A percentile compares a stretch with the other conserved stretches of the same genome.
These are phyloP conservation scores for Rhagonycha lutea DNA, from an alignment of 2,888 invertebrate species.

Conservation along the genomic window DNA sequence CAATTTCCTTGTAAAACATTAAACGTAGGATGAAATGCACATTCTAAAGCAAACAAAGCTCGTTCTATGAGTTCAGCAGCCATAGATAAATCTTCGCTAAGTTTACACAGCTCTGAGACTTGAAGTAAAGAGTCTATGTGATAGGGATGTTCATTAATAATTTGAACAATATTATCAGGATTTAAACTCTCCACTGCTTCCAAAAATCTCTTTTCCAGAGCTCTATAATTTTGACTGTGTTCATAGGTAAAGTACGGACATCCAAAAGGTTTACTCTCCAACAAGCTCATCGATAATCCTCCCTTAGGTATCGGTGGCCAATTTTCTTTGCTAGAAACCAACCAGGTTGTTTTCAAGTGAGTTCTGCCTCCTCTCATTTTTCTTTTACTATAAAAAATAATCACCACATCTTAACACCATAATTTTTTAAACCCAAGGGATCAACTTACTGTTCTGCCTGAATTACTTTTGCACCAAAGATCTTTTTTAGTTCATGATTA, in stretches of 20 bases:
- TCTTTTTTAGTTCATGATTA: conserved; percentile 78
- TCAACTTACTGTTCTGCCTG: conserved; percentile 53
- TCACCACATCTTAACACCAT: not conserved
- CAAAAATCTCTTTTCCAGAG: conserved; percentile 74
- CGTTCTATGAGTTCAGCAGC: conserved; percentile 80
- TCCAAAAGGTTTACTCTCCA: conserved; percentile 59
- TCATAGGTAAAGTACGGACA: conserved; percentile 73
- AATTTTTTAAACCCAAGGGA: not conserved
- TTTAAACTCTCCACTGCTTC: conserved; percentile 79
- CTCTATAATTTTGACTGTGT: conserved; percentile 74
- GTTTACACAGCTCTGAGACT: conserved; percentile 76
- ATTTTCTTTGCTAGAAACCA: conserved; percentile 71
- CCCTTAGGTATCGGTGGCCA: conserved; percentile 74
- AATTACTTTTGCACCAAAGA: conserved; percentile 79
- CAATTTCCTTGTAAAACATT: conserved; percentile 75
- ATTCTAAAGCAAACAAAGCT: conserved; percentile 77
- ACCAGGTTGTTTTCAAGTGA: conserved; percentile 66
- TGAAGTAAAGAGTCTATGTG: conserved; percentile 82
- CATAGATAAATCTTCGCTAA: conserved; percentile 78
- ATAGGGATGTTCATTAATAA: conserved; percentile 75
- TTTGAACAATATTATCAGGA: conserved; percentile 76
- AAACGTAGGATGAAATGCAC: conserved; percentile 79
- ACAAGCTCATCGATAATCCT: conserved; percentile 72
- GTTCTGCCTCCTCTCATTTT: conserved; percentile 62
- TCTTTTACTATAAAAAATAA: conserved; percentile 54